These are phyloP conservation scores for Noctilio leporinus DNA, from an alignment of 2,113 vertebrate genomes.

Conservation along the genomic window DNA sequence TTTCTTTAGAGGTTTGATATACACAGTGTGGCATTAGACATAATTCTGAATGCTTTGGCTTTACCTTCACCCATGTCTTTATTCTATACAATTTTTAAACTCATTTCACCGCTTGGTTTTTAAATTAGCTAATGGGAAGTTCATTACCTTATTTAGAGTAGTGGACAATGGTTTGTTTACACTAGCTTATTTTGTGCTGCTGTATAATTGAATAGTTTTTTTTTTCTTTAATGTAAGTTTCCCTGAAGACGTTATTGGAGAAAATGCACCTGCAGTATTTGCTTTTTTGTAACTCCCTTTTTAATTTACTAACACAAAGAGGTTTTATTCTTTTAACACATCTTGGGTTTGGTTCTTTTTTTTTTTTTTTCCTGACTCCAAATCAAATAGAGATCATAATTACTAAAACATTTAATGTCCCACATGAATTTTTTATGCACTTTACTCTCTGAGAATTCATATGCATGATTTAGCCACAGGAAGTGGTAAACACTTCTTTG, in stretches of 20 bases:
- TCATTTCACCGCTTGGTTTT: neutral
- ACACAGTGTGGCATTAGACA: neutral
- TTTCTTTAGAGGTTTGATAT: conserved; percentile 1
- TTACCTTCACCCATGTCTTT: neutral
- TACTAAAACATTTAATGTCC: neutral
- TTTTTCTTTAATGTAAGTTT: conserved; percentile 20
- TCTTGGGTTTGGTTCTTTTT: neutral
- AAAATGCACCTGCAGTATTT: conserved; percentile 21
- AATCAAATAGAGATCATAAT: conserved; percentile 33
- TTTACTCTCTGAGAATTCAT: neutral
- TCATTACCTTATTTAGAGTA: conserved; percentile 25
- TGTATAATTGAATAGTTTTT: conserved; percentile 24
- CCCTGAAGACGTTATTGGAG: conserved; percentile 32
- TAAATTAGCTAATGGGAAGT: neutral
- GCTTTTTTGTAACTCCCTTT: neutral
- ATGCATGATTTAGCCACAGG: conserved; percentile 30
- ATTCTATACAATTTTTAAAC: neutral
- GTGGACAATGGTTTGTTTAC: conserved; percentile 49
- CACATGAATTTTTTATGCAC: neutral
- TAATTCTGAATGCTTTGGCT: neutral
- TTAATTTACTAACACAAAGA: conserved; percentile 37
- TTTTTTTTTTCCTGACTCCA: conserved; percentile 23
- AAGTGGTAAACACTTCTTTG: conserved; percentile 38
- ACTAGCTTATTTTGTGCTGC: conserved; percentile 20
- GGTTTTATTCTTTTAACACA: conserved; percentile 24